phyloP scores from a whole-genome alignment of 2,113 vertebrate genomes.

The Pachypanchax playfairii region DNA sequence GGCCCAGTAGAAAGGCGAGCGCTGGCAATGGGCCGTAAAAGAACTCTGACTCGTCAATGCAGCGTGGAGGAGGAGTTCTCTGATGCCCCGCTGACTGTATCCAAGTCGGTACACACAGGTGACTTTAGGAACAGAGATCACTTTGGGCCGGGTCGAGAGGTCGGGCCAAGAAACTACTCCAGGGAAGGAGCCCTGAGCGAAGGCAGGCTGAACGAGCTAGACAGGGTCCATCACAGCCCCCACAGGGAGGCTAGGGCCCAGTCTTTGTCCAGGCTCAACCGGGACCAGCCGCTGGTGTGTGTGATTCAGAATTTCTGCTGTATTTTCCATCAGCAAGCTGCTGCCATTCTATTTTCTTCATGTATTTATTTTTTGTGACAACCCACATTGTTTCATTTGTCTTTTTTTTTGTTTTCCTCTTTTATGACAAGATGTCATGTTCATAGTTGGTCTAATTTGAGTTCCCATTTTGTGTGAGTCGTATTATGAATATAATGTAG shows the following conservation, averaged over 20 bases:
- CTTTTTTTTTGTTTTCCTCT: conserved; percentile 42
- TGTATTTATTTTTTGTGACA: conserved; percentile 70
- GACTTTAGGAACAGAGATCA: conserved; percentile 75
- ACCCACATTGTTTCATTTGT: conserved; percentile 58
- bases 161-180: conserved; percentile 63
- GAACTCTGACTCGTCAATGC: conserved; percentile 89
- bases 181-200: conserved; percentile 74
- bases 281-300: conserved; percentile 92
- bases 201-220: conserved; percentile 79
- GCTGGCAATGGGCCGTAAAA: conserved; percentile 85
- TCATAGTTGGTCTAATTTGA: conserved; percentile 69
- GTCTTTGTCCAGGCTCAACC: conserved; percentile 82
- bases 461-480: conserved; percentile 69
- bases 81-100: conserved; percentile 65
- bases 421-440: conserved; percentile 67
- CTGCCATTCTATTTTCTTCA: conserved; percentile 74
- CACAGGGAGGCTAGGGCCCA: conserved; percentile 82
- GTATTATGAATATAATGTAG: conserved; percentile 70
- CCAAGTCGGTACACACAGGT: conserved; percentile 67
- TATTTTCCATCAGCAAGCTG: conserved; percentile 81
- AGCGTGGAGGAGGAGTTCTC: conserved; percentile 91
- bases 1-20: conserved; percentile 75
- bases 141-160: conserved; percentile 67
- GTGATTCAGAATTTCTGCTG: conserved; percentile 87
- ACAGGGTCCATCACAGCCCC: conserved; percentile 79